Evolutionary conservation across 2,888 invertebrate species (phyloP), one percentile per base, ranked within the genome.

Genomic region (Drosophila neotestacea): DNA sequence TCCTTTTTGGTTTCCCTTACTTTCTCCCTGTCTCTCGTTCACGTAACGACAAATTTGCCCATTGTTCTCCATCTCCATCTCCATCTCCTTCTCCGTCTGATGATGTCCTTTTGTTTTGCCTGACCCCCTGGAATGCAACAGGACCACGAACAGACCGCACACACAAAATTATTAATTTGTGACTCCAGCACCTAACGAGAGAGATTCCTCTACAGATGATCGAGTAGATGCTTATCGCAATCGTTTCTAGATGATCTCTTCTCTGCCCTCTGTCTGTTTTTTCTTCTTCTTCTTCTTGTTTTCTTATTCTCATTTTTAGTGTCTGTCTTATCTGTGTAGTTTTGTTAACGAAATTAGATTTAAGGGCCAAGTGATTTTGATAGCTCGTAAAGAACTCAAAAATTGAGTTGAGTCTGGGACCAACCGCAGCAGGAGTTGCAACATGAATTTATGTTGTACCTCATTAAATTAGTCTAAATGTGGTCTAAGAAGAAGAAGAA

Each of bases 271-370:
- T 22, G 22, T 22, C 22, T 22, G 22, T 22, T 22, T 22, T 22
- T 22, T 1, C 16, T 16, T 16, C n/a, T 1, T 22, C 22, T 22
- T 50, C 46, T n/a, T 48, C 28, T 10, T 0, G 9, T 36, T 4
- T 44, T 22, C 28, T 60, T 22, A 59, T 59, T 38, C 28, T 34
- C 39, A 10, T 50, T 32, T 81, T 81, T 84, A 76, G 79, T 79
- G 73, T 66, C 70, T 56, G 58, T 28, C 81, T 88, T 89, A 83
- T 82, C 84, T 73, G 65, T 74, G 84, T 69, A 86, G 82, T 86
- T 86, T 80, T 84, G 70, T 81, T 64, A 64, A 89, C 81, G 79
- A 90, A 91, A 90, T 92, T 91, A 89, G 89, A 82, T 87, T 92
- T 91, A 89, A 80, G 81, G 73, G 67, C 58, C 78, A 85, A 82